Evolutionary conservation across 2,113 vertebrate genomes (phyloP).

Genomic region (Tupaia chinensis): DNA sequence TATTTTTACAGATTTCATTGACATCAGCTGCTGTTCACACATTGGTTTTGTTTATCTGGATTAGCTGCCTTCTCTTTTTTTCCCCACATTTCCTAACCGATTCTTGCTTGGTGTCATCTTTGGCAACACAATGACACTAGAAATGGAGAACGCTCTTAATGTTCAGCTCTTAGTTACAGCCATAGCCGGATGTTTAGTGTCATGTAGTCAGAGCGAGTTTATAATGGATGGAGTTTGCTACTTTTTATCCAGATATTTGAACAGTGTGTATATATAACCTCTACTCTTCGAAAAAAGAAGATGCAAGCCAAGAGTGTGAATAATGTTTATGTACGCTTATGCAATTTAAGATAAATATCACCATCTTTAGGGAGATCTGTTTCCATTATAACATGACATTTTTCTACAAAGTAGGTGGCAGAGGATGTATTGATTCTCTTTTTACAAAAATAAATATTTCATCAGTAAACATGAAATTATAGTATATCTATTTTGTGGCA

Average conservation of each 20-base stretch:
- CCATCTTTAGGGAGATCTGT: background rate
- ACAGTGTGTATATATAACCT: background rate
- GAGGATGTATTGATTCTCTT: background rate
- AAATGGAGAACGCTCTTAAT: background rate
- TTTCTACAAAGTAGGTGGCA: conserved; percentile 23
- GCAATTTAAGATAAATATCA: conserved; percentile 16
- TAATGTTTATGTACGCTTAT: background rate
- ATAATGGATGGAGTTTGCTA: background rate
- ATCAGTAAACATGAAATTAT: conserved; percentile 41
- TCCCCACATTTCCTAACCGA: background rate
- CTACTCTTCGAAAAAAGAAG: background rate
- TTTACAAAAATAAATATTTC: conserved; percentile 14
- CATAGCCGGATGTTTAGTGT: background rate
- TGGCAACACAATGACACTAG: background rate
- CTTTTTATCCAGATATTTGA: conserved; percentile 11
- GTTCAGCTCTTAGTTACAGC: background rate
- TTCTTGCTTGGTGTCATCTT: background rate
- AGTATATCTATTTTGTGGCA: background rate
- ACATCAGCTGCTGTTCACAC: background rate
- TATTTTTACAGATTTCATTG: background rate
- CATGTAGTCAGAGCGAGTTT: background rate
- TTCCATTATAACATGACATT: background rate
- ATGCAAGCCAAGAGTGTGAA: background rate
- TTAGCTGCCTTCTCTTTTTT: background rate
- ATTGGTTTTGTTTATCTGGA: background rate